Evolutionary conservation across 1,140 invertebrate species (phyloP), one percentile per base, ranked within the genome.

Genomic region (Drosophila funebris): DNA sequence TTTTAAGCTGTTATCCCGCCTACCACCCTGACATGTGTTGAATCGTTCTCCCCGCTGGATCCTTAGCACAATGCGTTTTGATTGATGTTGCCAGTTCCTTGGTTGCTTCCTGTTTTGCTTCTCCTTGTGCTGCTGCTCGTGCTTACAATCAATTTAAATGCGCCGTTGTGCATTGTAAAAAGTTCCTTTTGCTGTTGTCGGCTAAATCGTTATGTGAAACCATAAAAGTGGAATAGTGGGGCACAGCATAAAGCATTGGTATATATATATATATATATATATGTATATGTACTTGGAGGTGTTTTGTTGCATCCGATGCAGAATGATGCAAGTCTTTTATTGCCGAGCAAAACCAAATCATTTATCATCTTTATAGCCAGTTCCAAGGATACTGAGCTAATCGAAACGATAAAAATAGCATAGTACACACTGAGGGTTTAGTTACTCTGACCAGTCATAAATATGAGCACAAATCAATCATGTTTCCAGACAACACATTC

Each of bases 91-190:
- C 64, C 56, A 60, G 73, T 50, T 76, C 53, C 68, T 69, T 63
- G 64, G 31, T 13, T 79, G 78, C 82, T 81, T 77, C 74, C 82
- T 76, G 71, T 62, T 67, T 36, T 46, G 44, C 37, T 33, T 7
- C 36, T 37, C 11, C 37, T 70, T 22, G 11, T 14, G 31, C 33
- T 8, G 11, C 33, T 11, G 13, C 13, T 27, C n/a, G 50, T 58
- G 44, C 80, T 78, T 69, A 82, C 83, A 87, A 87, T 87, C 82
- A 87, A 87, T 87, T 87, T 87, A 87, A 87, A 87, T 87, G 83
- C 68, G 82, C 82, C 83, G 80, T 67, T 73, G 82, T 87, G 82
- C 82, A 88, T 88, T 88, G 83, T 88, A 74, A 67, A 67, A 80
- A 72, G 61, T 76, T 67, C 67, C 46, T 76, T 74, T 67, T 57